Conservation (phyloP, 2,888 invertebrate species). For the Ametastegia equiseti region DNA sequence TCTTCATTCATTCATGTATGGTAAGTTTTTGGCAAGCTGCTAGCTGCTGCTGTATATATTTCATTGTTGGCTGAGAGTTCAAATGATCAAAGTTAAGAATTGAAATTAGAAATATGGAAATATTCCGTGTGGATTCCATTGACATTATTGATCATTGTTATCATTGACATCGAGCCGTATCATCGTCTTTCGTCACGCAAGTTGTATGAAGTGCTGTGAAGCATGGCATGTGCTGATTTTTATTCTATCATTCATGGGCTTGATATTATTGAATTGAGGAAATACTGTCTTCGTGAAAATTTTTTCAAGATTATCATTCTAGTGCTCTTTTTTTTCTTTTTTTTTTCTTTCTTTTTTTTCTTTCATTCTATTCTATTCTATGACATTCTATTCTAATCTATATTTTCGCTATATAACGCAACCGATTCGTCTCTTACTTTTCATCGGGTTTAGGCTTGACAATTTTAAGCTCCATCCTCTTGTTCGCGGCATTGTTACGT, state of each 20-base stretch:
- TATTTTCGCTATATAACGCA: not conserved
- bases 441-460: constrained; percentile 91
- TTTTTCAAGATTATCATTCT: not conserved
- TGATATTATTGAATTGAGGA: not conserved
- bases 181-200: not conserved
- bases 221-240: not conserved
- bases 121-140: no score
- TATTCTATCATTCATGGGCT: not conserved
- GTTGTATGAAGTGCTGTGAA: not conserved
- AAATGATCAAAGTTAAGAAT: no score
- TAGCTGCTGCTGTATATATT: no score
- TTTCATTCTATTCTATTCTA: not conserved
- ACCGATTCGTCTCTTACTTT: constrained; percentile 80
- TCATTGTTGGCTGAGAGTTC: no score
- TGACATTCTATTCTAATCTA: constrained; percentile 4
- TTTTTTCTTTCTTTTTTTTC: not conserved
- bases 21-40: no score
- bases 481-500: constrained; percentile 89
- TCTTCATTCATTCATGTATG: no score
- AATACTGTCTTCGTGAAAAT: not conserved
- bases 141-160: not conserved
- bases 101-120: no score
- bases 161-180: not conserved
- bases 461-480: constrained; percentile 92
- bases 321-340: not conserved